phyloP scores from a whole-genome alignment of 2,113 vertebrate genomes.

The Aleadryas rufinucha region DNA sequence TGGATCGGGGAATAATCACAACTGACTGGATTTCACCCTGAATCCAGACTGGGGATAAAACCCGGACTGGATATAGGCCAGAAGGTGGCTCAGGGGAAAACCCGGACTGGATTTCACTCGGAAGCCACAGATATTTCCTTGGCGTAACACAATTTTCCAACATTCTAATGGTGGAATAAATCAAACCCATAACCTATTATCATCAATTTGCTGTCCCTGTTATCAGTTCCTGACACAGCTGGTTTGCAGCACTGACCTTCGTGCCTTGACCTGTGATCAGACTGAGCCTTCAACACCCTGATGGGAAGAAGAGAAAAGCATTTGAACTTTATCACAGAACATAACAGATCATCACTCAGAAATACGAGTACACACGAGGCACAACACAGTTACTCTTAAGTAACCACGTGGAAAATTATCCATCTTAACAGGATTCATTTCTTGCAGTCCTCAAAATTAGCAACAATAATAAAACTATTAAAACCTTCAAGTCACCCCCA shows the following conservation, averaged over 20 bases:
- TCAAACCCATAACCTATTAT: not conserved
- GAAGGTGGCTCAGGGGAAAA: not conserved
- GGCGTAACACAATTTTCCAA: not conserved
- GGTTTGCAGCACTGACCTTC: constrained; percentile 83
- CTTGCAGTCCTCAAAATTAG: not conserved
- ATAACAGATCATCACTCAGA: not conserved
- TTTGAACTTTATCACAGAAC: not conserved
- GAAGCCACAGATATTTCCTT: not conserved
- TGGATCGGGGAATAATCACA: not conserved
- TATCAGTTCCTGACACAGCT: not conserved
- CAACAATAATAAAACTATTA: not conserved
- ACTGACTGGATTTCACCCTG: not conserved
- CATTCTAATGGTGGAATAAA: not conserved
- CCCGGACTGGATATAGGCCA: accelerated
- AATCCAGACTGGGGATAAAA: not conserved
- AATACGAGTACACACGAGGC: not conserved
- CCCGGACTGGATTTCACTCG: accelerated
- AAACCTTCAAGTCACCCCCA: not conserved
- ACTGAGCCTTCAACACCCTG: constrained; percentile 96
- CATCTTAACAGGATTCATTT: not conserved
- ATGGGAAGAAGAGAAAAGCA: constrained; percentile 21
- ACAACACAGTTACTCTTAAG: not conserved
- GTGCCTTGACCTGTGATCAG: constrained; percentile 94
- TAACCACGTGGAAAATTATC: not conserved
- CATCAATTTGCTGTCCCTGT: not conserved